These are phyloP conservation scores for Dicaeum eximium DNA, from an alignment of 2,113 vertebrate genomes.

Conservation along the genomic window DNA sequence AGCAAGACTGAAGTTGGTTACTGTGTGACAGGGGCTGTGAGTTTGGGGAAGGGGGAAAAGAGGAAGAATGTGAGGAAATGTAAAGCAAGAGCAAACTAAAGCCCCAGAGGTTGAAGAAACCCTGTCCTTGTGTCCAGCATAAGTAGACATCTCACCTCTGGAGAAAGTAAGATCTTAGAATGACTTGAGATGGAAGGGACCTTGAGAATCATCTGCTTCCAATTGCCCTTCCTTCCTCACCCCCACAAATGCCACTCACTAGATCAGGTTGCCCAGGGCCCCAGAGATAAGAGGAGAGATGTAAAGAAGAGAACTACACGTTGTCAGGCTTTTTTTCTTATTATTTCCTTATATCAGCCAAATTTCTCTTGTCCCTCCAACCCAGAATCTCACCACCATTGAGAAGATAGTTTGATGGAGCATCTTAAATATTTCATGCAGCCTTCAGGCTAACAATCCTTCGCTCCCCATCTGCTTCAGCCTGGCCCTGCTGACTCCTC, in stretches of 20 bases:
- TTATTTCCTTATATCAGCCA: background rate
- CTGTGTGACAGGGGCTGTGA: background rate
- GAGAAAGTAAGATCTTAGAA: background rate
- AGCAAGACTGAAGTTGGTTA: background rate
- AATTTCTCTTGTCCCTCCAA: background rate
- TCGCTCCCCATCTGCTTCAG: background rate
- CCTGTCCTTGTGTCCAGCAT: background rate
- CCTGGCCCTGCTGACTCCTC: background rate
- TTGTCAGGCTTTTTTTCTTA: background rate
- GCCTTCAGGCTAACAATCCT: background rate
- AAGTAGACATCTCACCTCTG: background rate
- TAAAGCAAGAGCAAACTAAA: background rate
- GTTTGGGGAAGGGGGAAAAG: background rate
- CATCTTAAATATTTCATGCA: conserved; percentile 24
- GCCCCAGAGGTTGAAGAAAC: background rate
- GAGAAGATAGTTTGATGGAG: background rate
- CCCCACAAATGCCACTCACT: background rate
- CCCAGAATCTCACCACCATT: background rate
- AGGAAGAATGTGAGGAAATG: background rate
- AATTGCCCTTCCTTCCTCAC: background rate
- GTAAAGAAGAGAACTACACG: background rate
- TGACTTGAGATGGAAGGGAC: background rate
- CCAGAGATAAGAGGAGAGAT: background rate
- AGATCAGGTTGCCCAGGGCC: background rate
- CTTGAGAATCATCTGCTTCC: background rate